These are phyloP conservation scores for Syrphus vitripennis DNA, from an alignment of 2,888 invertebrate species.

Conservation along the genomic window DNA sequence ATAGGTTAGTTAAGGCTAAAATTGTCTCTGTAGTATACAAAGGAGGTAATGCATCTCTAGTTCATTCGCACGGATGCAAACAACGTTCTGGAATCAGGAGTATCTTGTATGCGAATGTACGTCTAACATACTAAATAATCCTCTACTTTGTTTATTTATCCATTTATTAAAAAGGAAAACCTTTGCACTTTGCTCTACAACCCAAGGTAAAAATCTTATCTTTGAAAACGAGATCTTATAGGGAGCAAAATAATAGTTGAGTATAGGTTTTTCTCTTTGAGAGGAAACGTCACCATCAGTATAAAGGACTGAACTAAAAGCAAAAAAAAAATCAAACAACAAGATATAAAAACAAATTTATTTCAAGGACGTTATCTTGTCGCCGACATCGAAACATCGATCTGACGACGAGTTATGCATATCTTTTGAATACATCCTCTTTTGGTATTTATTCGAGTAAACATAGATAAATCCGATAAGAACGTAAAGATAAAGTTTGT, in stretches of 20 bases:
- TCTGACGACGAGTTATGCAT: not conserved
- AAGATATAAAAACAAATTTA: conserved; percentile 9
- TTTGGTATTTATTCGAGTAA: not conserved
- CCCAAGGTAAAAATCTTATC: conserved; percentile 25
- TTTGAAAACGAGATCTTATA: not conserved
- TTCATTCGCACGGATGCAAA: conserved; percentile 7
- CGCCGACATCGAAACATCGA: conserved; percentile 13
- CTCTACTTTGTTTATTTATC: conserved; percentile 25
- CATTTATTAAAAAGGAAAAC: conserved; percentile 32
- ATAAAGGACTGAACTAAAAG: not conserved
- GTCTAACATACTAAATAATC: no score
- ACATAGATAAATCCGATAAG: not conserved
- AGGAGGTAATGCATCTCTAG: conserved; percentile 33
- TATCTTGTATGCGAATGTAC: not conserved
- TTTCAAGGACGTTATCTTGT: conserved; percentile 34
- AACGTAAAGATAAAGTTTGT: not conserved
- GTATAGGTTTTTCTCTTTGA: not conserved
- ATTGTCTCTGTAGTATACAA: not conserved
- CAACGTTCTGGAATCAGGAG: not conserved
- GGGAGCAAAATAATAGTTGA: not conserved
- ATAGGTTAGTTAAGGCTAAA: conserved; percentile 1
- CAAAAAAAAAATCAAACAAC: not conserved
- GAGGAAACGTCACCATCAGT: not conserved
- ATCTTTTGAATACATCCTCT: not conserved
- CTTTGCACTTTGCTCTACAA: conserved; percentile 15